Evolutionary conservation across 2,888 invertebrate species (phyloP).

Genomic region (Tetranychus truncatus): DNA sequence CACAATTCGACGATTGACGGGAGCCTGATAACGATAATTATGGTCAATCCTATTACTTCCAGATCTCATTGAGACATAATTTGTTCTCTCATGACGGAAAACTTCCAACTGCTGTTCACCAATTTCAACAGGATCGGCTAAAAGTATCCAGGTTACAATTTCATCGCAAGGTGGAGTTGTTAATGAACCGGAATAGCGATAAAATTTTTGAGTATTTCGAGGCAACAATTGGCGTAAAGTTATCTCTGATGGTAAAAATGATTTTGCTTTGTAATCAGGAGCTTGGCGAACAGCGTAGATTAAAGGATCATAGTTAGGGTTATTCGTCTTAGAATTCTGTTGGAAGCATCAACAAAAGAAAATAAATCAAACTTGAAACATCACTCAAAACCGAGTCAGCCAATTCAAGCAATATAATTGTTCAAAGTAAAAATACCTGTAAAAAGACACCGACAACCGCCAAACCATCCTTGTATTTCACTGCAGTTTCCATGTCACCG

Average conservation of each 20-base stretch:
- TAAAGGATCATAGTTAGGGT: not conserved
- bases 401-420: not conserved
- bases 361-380: not conserved
- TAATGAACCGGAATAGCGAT: not conserved
- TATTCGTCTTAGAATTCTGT: not conserved
- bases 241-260: not conserved
- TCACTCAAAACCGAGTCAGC: not conserved
- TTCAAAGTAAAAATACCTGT: not conserved
- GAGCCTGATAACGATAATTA: constrained; percentile 4
- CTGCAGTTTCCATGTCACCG: not conserved
- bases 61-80: not conserved
- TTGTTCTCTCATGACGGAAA: not conserved
- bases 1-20: not conserved
- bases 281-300: not conserved
- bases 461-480: not conserved
- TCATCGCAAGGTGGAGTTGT: not conserved
- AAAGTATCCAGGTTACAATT: not conserved
- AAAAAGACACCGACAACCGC: constrained; percentile 4
- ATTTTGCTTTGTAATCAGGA: not conserved
- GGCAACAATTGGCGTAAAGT: not conserved
- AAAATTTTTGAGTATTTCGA: constrained; percentile 6
- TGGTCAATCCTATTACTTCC: not conserved
- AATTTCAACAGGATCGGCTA: not conserved
- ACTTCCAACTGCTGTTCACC: not conserved
- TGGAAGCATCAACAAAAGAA: not conserved